Percentiles rank a stretch among this genome's conserved stretches.
Conservation (phyloP, 2,888 invertebrate genomes). For the Lordiphosa fenestrarum region DNA sequence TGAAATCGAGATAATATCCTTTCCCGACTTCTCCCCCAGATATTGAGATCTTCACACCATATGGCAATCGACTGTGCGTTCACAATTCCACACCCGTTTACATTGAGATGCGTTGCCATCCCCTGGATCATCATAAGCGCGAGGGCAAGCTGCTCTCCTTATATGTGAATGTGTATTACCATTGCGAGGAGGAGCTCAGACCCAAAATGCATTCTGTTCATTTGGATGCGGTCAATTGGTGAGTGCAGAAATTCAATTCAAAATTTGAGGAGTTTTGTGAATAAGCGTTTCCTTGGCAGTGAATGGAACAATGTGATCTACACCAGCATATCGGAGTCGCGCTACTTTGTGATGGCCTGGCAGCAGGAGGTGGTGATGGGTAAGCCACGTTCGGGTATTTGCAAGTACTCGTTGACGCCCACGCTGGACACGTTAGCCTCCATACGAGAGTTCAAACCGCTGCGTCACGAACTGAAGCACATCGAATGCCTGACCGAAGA, state of each 20-base stretch:
- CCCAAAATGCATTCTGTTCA: conserved; percentile 77
- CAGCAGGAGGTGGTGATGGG: conserved; percentile 74
- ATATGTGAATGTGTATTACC: conserved; percentile 79
- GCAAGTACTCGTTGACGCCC: conserved; percentile 79
- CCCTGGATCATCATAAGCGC: conserved; percentile 69
- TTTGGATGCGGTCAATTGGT: conserved; percentile 78
- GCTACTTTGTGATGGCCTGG: conserved; percentile 79
- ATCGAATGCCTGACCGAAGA: conserved; percentile 78
- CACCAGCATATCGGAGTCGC: conserved; percentile 76
- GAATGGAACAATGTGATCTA: conserved; percentile 68
- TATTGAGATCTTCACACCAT: conserved; percentile 73
- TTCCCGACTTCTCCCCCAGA: conserved; percentile 49
- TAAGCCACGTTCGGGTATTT: conserved; percentile 74
- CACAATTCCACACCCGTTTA: conserved; percentile 79
- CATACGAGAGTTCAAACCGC: conserved; percentile 78
- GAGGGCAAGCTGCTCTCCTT: conserved; percentile 76
- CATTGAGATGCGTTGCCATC: conserved; percentile 76
- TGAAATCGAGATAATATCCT: conserved; percentile 35
- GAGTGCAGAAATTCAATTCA: conserved; percentile 10
- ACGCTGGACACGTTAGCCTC: conserved; percentile 78
- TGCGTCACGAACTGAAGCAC: conserved; percentile 75
- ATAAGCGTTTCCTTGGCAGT: conserved; percentile 37
- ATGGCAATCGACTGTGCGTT: conserved; percentile 76
- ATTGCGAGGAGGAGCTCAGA: conserved; percentile 73
- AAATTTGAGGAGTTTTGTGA: neutral